Conservation (phyloP, 2,888 invertebrate genomes). For the Lamproptera curius region DNA sequence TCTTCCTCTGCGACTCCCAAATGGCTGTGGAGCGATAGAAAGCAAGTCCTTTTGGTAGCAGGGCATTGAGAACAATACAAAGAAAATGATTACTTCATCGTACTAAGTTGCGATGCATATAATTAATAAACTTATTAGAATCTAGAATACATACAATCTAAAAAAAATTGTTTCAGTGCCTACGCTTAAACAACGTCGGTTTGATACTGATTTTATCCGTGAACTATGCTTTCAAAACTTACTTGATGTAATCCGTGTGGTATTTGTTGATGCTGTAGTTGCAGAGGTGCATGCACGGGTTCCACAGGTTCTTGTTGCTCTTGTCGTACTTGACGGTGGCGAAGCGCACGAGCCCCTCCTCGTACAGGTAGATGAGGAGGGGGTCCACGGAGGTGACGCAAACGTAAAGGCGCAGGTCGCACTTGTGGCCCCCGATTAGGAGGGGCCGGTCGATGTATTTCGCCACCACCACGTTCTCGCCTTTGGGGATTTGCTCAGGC, state of each 20-base stretch:
- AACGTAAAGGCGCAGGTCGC: slow-evolving; percentile 96
- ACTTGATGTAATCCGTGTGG: slow-evolving; percentile 96
- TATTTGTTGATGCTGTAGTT: slow-evolving; percentile 99
- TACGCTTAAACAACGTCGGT: too few species aligned
- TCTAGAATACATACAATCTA: too few species aligned
- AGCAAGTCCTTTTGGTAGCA: too few species aligned
- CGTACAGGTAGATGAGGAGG: slow-evolving; percentile 94
- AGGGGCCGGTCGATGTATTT: slow-evolving; percentile 93
- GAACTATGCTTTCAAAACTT: slow-evolving; percentile 70
- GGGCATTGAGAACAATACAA: too few species aligned
- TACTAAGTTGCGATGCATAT: too few species aligned
- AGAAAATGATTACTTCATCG: too few species aligned
- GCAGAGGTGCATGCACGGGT: slow-evolving; percentile 97
- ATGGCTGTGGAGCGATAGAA: too few species aligned
- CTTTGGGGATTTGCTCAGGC: slow-evolving; percentile 94
- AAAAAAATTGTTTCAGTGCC: too few species aligned
- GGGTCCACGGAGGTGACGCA: slow-evolving; percentile 97
- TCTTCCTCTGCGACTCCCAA: too few species aligned
- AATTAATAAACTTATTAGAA: too few species aligned
- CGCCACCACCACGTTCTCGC: slow-evolving; percentile 94
- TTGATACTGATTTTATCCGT: too few species aligned
- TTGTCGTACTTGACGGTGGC: slow-evolving; percentile 97
- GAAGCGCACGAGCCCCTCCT: slow-evolving; percentile 96
- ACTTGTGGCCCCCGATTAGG: slow-evolving; percentile 95
- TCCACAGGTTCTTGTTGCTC: slow-evolving; percentile 95